These are phyloP conservation scores for Lycaena phlaeas DNA, from an alignment of 2,888 invertebrate species.

Conservation along the genomic window DNA sequence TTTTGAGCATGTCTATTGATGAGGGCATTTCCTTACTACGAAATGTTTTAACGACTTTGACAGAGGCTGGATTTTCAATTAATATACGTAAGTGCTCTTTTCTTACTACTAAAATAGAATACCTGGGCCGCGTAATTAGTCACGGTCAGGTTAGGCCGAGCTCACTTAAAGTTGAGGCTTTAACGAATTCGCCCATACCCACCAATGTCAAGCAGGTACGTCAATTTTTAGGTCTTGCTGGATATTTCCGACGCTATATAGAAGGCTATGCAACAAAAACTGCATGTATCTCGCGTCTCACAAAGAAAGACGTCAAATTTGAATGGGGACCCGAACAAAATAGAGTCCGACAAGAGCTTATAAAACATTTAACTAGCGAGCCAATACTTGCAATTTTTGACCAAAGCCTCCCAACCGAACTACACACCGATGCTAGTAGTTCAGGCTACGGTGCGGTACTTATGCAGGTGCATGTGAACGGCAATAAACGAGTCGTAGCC, in stretches of 20 bases:
- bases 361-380: constrained; percentile 6
- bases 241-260: neutral
- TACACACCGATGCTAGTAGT: constrained; percentile 11
- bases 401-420: constrained; percentile 7
- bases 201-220: constrained; percentile 12
- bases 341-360: neutral
- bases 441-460: constrained; percentile 10
- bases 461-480: neutral
- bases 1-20: neutral
- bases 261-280: neutral
- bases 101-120: constrained; percentile 15
- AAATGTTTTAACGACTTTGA: constrained; percentile 10
- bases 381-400: constrained; percentile 14
- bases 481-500: neutral
- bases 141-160: constrained; percentile 16
- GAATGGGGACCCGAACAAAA: constrained; percentile 9
- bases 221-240: neutral
- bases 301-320: constrained; percentile 13
- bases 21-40: constrained; percentile 10
- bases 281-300: constrained; percentile 3
- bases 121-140: constrained; percentile 13
- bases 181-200: constrained; percentile 6
- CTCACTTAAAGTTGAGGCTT: constrained; percentile 7
- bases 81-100: constrained; percentile 14
- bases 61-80: constrained; percentile 17